Base-by-base conservation (phyloP, 2,888 invertebrate species). In the Tinea pellionella region DNA sequence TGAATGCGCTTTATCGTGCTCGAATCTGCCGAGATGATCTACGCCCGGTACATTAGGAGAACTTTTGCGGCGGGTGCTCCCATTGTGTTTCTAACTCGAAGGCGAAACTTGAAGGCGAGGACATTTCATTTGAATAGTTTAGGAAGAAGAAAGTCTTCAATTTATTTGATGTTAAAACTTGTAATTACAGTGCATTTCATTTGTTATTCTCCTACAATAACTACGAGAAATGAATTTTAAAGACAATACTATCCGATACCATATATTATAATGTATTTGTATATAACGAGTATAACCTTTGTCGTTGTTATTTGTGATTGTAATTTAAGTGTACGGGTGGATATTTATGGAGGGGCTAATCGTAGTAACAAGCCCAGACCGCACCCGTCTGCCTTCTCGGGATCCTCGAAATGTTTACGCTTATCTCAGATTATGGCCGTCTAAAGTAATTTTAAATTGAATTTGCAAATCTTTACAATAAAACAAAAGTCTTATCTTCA, bases 271-370 rank as follows among this genome's bases (percentile, higher is more conserved):
- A n/a, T n/a, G n/a, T n/a, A n/a, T n/a, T n/a, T n/a, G n/a, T n/a
- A n/a, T n/a, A n/a, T n/a, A n/a, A n/a, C 24, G 6, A 24, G 24
- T 37, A 37, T 37, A 37, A 37, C n/a, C 3, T 30, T 37, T 37
- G 9, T 37, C 37, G 37, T 37, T 6, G 37, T 37, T 37, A 37
- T 37, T 12, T 37, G 11, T 37, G 9, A 37, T 12, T 37, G 37
- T 37, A 9, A 37, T 37, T 37, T 37, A 37, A 37, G 37, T 37
- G 37, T 37, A 9, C 9, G 73, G 74, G 76, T 79, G 77, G 76
- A 83, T 84, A 85, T 86, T 85, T 86, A 86, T 82, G 74, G 80
- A 73, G 72, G 73, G 79, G 77, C 79, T 83, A 80, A 80, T 79
- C 78, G 78, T 75, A 74, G 41, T 68, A 78, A 74, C 73, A 72